Percentiles rank a stretch among this genome's conserved stretches.
phyloP scores from a whole-genome alignment of 2,888 invertebrate species.

The Cetonia aurata region DNA sequence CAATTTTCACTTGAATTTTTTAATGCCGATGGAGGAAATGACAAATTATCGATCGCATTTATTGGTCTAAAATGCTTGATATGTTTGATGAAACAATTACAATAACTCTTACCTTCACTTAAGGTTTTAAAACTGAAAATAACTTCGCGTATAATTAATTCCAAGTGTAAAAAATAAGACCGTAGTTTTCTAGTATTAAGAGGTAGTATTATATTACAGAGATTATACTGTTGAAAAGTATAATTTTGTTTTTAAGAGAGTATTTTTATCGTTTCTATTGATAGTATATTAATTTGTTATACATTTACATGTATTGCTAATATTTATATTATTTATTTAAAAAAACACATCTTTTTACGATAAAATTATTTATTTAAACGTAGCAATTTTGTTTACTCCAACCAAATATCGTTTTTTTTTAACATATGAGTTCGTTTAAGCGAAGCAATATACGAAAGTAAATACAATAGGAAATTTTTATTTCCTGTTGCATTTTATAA shows the following conservation, averaged over 20 bases:
- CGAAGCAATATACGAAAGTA: conserved; percentile 35
- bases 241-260: conserved; percentile 14
- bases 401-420: conserved; percentile 10
- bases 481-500: conserved; percentile 18
- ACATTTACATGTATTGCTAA: conserved; percentile 3
- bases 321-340: conserved; percentile 31
- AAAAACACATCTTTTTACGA: background rate
- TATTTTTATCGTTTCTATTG: background rate
- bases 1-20: too few relatives aligned
- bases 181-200: conserved; percentile 24
- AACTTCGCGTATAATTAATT: background rate
- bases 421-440: conserved; percentile 16
- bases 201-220: conserved; percentile 24
- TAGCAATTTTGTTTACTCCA: conserved; percentile 6
- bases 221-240: conserved; percentile 25
- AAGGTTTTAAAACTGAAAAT: too few relatives aligned
- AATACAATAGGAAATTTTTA: conserved; percentile 16
- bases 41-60: too few relatives aligned
- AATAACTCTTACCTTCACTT: too few relatives aligned
- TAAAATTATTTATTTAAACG: conserved; percentile 17
- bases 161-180: conserved; percentile 7
- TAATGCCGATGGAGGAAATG: too few relatives aligned
- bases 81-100: background rate
- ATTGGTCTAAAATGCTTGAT: background rate
- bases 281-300: conserved; percentile 15